Evolutionary conservation across 2,797 vertebrate genomes (phyloP), one percentile per base, ranked within the genome.

Genomic region (Argentina silus): DNA sequence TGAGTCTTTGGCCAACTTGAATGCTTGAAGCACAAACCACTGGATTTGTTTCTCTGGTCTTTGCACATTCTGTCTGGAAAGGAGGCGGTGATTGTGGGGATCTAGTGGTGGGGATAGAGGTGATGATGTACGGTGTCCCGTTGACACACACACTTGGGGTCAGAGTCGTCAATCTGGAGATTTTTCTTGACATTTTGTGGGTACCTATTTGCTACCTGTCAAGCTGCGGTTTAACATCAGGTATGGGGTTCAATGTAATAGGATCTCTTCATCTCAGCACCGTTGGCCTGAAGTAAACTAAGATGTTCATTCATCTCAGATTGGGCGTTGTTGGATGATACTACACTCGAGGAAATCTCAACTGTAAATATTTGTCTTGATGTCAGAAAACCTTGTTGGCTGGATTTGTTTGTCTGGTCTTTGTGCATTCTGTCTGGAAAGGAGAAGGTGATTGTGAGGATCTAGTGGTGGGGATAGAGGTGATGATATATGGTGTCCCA

Each of bases 281-380:
- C 23, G 21, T 60, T 12, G 12, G 14, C 21, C 14, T 36, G 59
- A 60, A 14, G 59, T 36, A 36, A 23, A 60, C 59, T 15, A 73
- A 69, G n/a, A n/a, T n/a, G 17, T 48, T 10, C 7, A 78, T 78
- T 17, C 5, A 42, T 83, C n/a, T 48, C 42, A 0, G 0, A 69
- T 67, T 57, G 67, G 72, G 63, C 44, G 19, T 57, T 63, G 68
- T 70, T 70, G 23, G 72, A 80, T 76, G 83, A 83, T 75, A 69
- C 62, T 45, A 66, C 66, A 23, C 55, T 53, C 60, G 60, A 84
- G 83, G 82, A 86, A 86, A 75, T 76, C 17, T 59, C 55, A 63
- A 3, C 70, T 83, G 43, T 85, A 91, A 90, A 92, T 89, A 89
- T 90, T 91, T 88, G 63, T 70, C 83, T 84, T 75, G 71, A 78